Conservation (phyloP, 2,113 vertebrate genomes). For the Syrrhaptes paradoxus region DNA sequence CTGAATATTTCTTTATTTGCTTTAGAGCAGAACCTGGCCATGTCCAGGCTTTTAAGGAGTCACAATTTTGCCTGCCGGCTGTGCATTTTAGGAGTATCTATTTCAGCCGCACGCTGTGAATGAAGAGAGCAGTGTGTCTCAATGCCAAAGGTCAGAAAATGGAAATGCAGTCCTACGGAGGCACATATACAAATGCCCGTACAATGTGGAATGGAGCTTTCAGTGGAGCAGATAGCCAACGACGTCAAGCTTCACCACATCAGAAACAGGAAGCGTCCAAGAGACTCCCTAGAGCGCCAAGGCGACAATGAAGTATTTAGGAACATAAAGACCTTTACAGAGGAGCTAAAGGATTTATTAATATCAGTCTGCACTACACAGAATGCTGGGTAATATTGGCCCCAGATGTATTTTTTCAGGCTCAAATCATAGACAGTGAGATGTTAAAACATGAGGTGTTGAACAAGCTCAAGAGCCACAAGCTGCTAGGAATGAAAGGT, state of each 20-base stretch:
- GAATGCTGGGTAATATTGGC: constrained; percentile 31
- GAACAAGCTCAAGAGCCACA: constrained; percentile 27
- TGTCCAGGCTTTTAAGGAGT: background rate
- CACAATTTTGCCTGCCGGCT: background rate
- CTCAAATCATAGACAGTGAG: background rate
- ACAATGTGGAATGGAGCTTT: background rate
- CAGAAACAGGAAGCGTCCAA: background rate
- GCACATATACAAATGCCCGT: rapidly evolving
- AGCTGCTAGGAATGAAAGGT: constrained; percentile 41
- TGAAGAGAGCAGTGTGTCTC: background rate
- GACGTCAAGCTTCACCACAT: background rate
- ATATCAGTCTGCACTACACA: background rate
- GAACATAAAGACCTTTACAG: constrained; percentile 24
- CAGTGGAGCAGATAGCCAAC: background rate
- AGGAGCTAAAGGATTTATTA: constrained; percentile 2
- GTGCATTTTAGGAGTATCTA: background rate
- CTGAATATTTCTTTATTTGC: background rate
- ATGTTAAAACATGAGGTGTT: constrained; percentile 49
- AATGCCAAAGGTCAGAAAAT: background rate
- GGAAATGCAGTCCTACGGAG: background rate
- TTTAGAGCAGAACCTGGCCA: background rate
- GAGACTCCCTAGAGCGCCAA: background rate
- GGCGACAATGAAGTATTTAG: background rate
- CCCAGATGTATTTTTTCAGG: constrained; percentile 50
- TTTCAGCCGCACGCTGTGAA: background rate